A percentile compares a stretch with the other conserved stretches of the same genome.
These are phyloP conservation scores for Schizopygopsis pylzovi DNA, from an alignment of 2,797 vertebrate genomes.

Conservation along the genomic window DNA sequence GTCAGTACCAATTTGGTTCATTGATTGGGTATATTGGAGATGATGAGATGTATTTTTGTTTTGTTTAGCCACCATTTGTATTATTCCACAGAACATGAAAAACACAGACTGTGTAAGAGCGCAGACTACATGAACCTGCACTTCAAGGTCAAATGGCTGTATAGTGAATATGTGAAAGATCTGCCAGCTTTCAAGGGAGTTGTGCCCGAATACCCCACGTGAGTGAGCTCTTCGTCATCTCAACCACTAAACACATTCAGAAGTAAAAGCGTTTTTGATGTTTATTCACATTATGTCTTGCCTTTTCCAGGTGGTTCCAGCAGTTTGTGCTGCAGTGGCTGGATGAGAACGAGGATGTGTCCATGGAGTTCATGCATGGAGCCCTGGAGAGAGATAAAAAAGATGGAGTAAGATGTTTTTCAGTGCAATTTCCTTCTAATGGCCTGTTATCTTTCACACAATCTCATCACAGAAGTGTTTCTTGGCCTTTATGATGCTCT, in stretches of 20 bases:
- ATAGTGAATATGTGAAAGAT: constrained; percentile 93
- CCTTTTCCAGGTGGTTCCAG: constrained; percentile 89
- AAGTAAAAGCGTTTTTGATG: not conserved
- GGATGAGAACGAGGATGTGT: constrained; percentile 97
- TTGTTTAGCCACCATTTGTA: not conserved
- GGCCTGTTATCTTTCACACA: constrained; percentile 1
- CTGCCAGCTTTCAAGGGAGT: constrained; percentile 85
- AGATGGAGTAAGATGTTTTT: constrained; percentile 86
- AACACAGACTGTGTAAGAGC: constrained; percentile 92
- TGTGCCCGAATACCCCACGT: constrained; percentile 93
- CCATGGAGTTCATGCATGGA: constrained; percentile 95
- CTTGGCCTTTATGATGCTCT: not conserved
- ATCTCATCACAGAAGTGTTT: not conserved
- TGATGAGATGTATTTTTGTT: not conserved
- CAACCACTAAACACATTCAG: not conserved
- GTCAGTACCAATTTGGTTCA: constrained; percentile 71
- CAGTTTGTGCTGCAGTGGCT: constrained; percentile 97
- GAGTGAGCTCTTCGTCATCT: constrained; percentile 69
- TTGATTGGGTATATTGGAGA: not conserved
- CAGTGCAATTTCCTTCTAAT: not conserved
- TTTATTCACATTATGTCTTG: constrained; percentile 1
- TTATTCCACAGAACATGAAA: constrained; percentile 88
- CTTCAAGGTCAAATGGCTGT: constrained; percentile 99
- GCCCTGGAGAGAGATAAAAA: constrained; percentile 98
- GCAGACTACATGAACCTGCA: constrained; percentile 99